Evolutionary conservation across 2,113 vertebrate genomes (phyloP), one percentile per base, ranked within the genome.

Genomic region (Microcebus lehilahytsara): DNA sequence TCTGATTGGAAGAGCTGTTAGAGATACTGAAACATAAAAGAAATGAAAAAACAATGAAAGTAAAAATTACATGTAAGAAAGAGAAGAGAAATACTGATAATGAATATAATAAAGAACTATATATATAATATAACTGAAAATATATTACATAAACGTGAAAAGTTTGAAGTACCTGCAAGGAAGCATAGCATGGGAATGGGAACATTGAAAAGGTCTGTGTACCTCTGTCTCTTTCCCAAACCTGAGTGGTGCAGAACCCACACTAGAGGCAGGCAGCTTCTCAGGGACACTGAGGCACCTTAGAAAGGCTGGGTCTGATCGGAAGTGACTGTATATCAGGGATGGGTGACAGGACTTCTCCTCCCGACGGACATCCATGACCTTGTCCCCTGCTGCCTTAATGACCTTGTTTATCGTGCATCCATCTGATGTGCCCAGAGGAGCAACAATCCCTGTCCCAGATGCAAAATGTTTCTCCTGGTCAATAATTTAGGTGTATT

Each of bases 1-100:
- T 32, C 0, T 23, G 2, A 53, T 20, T 37, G 34, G 12, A 32
- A 49, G 22, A 23, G 12, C 0, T 8, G 8, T 40, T 23, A 11
- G 8, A 56, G 5, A 17, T 10, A 22, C 12, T 67, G 42, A 51
- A 27, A 17, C 17, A 14, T 19, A 4, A 22, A 46, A 72, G 0
- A 62, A 83, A 11, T 23, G 17, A 17, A 56, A 58, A 8, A 79
- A 49, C 46, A 49, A 49, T 49, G 46, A 49, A 49, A 49, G 46
- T 49, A 69, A 66, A 49, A 91, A 6, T 6, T 27, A 40, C 23
- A 42, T 13, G 37, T 60, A 67, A 10, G 6, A 20, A 40, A 6
- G 34, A 32, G 66, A 81, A 42, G 16, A 64, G 37, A 75, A 40
- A 40, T 5, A 7, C 9, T 13, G 10, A 23, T 22, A 69, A 27